Base-by-base conservation (phyloP, 2,113 vertebrate species). In the human (Homo sapiens) region DNA sequence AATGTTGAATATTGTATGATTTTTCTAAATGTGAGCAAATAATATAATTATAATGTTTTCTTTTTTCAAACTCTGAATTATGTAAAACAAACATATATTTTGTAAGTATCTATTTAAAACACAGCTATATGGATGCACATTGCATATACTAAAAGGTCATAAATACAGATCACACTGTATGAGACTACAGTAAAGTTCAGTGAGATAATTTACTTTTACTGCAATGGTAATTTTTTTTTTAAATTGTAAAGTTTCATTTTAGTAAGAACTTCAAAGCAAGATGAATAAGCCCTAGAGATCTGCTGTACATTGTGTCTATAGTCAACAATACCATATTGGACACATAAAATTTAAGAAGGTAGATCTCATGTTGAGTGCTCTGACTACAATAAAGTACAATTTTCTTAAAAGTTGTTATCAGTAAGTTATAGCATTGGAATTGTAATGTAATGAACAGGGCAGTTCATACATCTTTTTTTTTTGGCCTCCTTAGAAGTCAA, bases 381-480 rank as follows among this genome's bases (percentile, higher is more conserved):
- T 68, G 11, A 57, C 1, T 27, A 59, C 35, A 89, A n/a, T 61
- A 66, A 91, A 32, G 45, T 68, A 32, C 12, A 10, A 32, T 30
- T 23, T 38, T 92, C 48, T 2, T 43, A 38, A 70, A 13, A 84
- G 38, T 18, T 50, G 4, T 88, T 30, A 59, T 50, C 88, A 91
- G 48, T 82, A 81, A 43, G 11, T 92, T 57, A 97, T 96, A 97
- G 96, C 72, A 64, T 93, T 97, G 93, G 3, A 23, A 11, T 79
- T 85, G n/a, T 25, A 7, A 45, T 52, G 27, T 72, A 94, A 83
- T 80, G 83, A 96, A 81, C 0, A 5, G 30, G n/a, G 5, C 10
- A 95, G 30, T 66, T 96, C 30, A 18, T 0, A 2, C n/a, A 57
- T 86, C 79, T 38, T 25, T 72, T n/a, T 85, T 52, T 89, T 97